A percentile compares a stretch with the other conserved stretches of the same genome.
Conservation (phyloP, 2,797 vertebrate genomes). For the Mormyrus proboscirostris region DNA sequence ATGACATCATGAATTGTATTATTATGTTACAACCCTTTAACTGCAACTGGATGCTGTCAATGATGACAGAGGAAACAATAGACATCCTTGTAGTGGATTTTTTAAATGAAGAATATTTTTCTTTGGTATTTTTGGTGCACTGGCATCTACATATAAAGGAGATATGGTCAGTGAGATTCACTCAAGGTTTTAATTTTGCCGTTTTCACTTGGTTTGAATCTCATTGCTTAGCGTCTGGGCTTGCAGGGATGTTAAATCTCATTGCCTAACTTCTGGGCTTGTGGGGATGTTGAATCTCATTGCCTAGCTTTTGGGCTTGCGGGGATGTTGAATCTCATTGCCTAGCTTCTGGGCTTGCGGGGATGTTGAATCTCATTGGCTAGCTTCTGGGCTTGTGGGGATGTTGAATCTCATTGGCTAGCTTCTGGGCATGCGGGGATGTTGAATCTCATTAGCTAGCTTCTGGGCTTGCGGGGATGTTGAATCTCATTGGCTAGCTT, state of each 20-base stretch:
- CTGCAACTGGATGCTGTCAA: neutral
- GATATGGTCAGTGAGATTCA: neutral
- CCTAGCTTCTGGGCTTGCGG: too few species aligned
- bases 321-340: too few species aligned
- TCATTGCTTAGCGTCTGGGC: neutral
- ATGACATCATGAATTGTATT: neutral
- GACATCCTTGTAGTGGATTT: neutral
- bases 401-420: too few species aligned
- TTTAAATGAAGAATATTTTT: neutral
- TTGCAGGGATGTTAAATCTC: neutral
- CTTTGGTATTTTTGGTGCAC: neutral
- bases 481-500: too few species aligned
- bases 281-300: too few species aligned
- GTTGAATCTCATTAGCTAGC: too few species aligned
- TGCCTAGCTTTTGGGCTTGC: too few species aligned
- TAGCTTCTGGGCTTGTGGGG: too few species aligned
- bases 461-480: too few species aligned
- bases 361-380: too few species aligned
- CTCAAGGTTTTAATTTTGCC: neutral
- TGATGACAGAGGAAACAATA: neutral
- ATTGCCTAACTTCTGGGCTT: too few species aligned
- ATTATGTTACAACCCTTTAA: neutral
- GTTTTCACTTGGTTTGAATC: neutral
- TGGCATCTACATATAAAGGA: neutral
- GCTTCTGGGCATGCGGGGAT: too few species aligned